Base-by-base conservation (phyloP, 2,797 vertebrate genomes). In the Nyctalus aviator region DNA sequence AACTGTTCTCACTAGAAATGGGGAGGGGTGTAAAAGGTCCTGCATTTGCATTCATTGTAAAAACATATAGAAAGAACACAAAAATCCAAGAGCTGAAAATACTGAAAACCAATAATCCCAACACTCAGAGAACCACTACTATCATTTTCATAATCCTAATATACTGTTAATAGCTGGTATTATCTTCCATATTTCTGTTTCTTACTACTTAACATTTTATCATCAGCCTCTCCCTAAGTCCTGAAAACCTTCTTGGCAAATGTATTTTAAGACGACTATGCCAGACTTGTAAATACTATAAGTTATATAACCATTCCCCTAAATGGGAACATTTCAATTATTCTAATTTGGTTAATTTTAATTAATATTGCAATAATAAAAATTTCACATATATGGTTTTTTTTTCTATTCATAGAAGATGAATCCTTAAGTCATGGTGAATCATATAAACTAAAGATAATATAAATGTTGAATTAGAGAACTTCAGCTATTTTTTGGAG, bases 391-490 rank as follows among this genome's bases (percentile, higher is more conserved):
- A 27, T 6, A 68, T 3, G 17, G 11, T 12, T 13, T 76, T 81
- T 62, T 48, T 53, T 55, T 35, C 37, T 44, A 53, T 95, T 87
- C 12, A 13, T 27, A 53, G 9, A 93, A 81, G 32, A 76, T 81
- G 32, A 90, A 90, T 84, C 93, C 20, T 66, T 68, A 75, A 92
- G 23, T 84, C 64, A 48, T 30, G 20, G 84, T 35, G 57, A 88
- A 73, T 53, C 32, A 94, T 23, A 66, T 66, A 90, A 76, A 79
- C 79, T 94, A 68, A 84, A 82, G 37, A 21, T 55, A 75, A 59
- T 48, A 93, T 68, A 93, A 5, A 89, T 18, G 62, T 9, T 93
- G 35, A 93, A 93, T 75, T 69, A 55, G 11, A 84, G 62, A 84
- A 79, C 12, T 87, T 30, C 50, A 81, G 37, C 73, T 90, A 72